phyloP scores from a whole-genome alignment of 1,140 invertebrate species.

The Pseudomyrmex gracilis region DNA sequence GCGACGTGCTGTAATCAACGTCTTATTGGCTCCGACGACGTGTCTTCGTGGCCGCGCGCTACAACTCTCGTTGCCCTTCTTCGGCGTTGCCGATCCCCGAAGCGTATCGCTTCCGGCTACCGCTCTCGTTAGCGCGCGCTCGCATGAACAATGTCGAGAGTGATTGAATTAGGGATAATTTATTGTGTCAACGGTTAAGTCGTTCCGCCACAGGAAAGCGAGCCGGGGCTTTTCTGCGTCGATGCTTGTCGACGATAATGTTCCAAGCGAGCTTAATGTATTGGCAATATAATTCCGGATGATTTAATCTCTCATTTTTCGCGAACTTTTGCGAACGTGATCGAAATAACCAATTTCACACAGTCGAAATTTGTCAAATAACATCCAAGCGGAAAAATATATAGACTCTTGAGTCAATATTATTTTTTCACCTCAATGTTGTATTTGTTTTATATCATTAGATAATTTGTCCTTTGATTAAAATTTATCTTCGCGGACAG shows the following conservation, averaged over 20 bases:
- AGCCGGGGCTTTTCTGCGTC: not conserved
- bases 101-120: constrained; percentile 69
- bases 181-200: constrained; percentile 33
- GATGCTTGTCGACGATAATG: constrained; percentile 15
- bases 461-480: too few relatives aligned
- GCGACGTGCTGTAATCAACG: constrained; percentile 71
- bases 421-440: too few relatives aligned
- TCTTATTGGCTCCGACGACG: constrained; percentile 64
- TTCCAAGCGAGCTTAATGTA: constrained; percentile 1
- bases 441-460: too few relatives aligned
- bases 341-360: too few relatives aligned
- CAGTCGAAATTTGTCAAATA: too few relatives aligned
- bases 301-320: not conserved
- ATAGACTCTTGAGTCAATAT: too few relatives aligned
- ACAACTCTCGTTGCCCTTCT: constrained; percentile 67
- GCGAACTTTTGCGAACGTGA: not conserved
- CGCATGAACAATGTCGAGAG: constrained; percentile 58
- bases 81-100: constrained; percentile 32
- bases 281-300: not conserved
- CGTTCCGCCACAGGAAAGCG: not conserved
- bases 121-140: constrained; percentile 63
- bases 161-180: constrained; percentile 63
- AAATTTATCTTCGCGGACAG: too few relatives aligned
- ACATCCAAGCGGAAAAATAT: too few relatives aligned
- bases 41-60: constrained; percentile 55